These are phyloP conservation scores for Poeciliopsis gracilis DNA, from an alignment of 2,797 vertebrate species.

Conservation along the genomic window DNA sequence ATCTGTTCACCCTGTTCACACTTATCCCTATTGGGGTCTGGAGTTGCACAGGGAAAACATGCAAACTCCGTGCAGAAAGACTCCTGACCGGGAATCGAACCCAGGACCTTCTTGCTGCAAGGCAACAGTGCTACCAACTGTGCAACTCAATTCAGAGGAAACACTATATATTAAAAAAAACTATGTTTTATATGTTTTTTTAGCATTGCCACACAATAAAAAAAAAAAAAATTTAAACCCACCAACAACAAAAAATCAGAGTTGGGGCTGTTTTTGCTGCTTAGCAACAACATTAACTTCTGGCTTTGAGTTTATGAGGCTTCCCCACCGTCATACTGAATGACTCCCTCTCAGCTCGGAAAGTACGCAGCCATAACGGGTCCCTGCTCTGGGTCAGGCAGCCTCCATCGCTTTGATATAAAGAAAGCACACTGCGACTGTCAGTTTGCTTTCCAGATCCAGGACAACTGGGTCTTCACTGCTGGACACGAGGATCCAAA, in stretches of 20 bases:
- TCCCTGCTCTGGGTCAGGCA: not conserved
- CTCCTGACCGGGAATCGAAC: no score
- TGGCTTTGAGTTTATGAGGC: not conserved
- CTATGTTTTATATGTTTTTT: no score
- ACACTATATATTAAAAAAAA: not conserved
- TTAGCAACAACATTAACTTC: not conserved
- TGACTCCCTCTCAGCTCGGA: accelerated
- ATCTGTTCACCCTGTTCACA: no score
- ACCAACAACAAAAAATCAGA: not conserved
- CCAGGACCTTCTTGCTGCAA: no score
- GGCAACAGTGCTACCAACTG: no score
- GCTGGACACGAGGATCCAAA: not conserved
- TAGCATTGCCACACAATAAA: not conserved
- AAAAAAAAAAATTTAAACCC: no score
- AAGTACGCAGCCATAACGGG: no score
- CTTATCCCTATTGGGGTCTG: no score
- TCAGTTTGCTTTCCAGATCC: not conserved
- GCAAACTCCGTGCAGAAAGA: no score
- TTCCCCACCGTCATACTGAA: no score
- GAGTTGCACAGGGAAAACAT: no score
- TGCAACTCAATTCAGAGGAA: not conserved
- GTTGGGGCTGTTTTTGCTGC: not conserved
- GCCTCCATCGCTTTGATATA: not conserved
- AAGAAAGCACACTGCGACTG: not conserved
- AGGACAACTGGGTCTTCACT: not conserved